Conservation (phyloP, 2,888 invertebrate species). For the Pristionchus entomophagus region DNA sequence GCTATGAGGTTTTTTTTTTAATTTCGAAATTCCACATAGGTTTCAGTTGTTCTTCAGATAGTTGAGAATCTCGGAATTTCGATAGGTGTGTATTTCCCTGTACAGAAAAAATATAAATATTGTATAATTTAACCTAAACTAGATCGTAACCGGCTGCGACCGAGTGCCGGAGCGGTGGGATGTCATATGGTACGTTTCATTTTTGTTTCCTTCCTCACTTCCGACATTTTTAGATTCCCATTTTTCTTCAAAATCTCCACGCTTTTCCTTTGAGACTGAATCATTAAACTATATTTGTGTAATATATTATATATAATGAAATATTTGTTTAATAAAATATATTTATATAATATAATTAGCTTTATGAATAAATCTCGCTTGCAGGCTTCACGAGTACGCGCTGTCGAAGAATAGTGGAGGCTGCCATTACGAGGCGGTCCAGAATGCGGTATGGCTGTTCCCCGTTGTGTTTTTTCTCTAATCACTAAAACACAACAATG, state of each 20-base stretch:
- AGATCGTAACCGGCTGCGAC: conserved; percentile 51
- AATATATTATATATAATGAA: too few species aligned
- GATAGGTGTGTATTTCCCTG: not conserved
- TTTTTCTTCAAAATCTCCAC: too few species aligned
- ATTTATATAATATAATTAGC: too few species aligned
- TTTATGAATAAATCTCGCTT: too few species aligned
- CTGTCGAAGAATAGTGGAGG: conserved; percentile 21
- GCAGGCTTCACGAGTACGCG: conserved; percentile 43
- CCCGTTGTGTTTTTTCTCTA: not conserved
- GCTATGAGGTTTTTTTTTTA: conserved; percentile 80
- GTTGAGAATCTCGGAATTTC: not conserved
- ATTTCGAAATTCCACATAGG: not conserved
- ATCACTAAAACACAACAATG: too few species aligned
- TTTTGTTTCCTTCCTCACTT: too few species aligned
- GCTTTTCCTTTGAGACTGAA: too few species aligned
- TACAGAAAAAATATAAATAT: not conserved
- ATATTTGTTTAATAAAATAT: too few species aligned
- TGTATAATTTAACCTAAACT: not conserved
- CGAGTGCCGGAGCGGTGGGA: conserved; percentile 83
- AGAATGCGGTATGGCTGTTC: not conserved
- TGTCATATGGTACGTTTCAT: conserved; percentile 85
- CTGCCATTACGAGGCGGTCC: not conserved
- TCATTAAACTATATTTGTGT: too few species aligned
- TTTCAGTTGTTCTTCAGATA: not conserved
- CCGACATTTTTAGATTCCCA: too few species aligned